Evolutionary conservation across 2,797 vertebrate genomes (phyloP).

Genomic region (Anisognathus igniventris): DNA sequence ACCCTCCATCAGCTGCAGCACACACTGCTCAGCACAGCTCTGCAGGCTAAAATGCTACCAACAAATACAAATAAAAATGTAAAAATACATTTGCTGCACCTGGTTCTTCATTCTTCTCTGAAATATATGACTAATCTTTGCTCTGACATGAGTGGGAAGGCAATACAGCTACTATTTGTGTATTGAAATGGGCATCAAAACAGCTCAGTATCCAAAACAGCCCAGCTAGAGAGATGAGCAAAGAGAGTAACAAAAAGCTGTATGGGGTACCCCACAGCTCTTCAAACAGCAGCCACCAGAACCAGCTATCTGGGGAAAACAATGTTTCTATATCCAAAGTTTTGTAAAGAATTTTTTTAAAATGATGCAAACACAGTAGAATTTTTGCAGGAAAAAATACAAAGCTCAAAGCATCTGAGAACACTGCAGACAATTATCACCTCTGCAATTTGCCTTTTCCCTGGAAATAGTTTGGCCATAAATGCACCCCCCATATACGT

Average conservation of each 20-base stretch:
- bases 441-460: not conserved
- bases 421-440: not conserved
- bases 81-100: slow-evolving; percentile 15
- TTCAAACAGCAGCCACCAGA: not conserved
- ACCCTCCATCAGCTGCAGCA: not conserved
- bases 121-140: not conserved
- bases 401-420: not conserved
- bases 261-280: not conserved
- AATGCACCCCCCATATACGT: not conserved
- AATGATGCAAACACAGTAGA: not conserved
- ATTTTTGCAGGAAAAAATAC: not conserved
- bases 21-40: not conserved
- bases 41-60: not conserved
- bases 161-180: not conserved
- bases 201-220: not conserved
- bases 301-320: not conserved
- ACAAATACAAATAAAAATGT: slow-evolving; percentile 16
- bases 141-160: not conserved
- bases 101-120: slow-evolving; percentile 1
- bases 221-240: not conserved
- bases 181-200: not conserved
- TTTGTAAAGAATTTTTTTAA: not conserved
- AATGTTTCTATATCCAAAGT: not conserved
- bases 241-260: not conserved
- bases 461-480: not conserved